Base-by-base conservation (phyloP, 2,113 vertebrate genomes). In the Phyllostomus discolor region DNA sequence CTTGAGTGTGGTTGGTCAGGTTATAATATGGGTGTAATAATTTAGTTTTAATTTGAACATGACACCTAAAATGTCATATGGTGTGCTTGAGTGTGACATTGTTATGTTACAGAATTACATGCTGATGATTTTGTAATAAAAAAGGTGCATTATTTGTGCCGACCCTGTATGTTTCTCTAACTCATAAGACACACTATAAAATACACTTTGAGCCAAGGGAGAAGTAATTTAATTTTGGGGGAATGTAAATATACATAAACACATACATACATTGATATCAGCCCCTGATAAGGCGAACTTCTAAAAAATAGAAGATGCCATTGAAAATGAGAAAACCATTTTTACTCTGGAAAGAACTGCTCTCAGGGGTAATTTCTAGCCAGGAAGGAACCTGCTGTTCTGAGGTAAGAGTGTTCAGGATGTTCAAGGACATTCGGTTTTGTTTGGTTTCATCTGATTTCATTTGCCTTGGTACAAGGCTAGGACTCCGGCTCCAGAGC, bases 271-370 rank as follows among this genome's bases (percentile, higher is more conserved):
- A 78, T 4, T 35, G 22, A 82, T 35, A 62, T 17, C 19, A 26
- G 17, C 54, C 72, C 5, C 16, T 95, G 88, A 62, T 20, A 7
- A 97, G 35, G 26, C 3, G 62, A 70, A 38, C 9, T 59, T 94
- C 93, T 43, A 73, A 84, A 48, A 95, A 94, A 76, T 8, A 69
- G n/a, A 86, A 95, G 91, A 79, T 69, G 46, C 10, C 16, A 73
- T 33, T 84, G 46, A 76, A 96, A 97, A 91, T 62, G 80, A 92
- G 84, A 90, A 94, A 64, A 59, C 3, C 33, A 24, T 52, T 95
- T 83, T 69, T 75, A 66, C 50, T 38, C 31, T 43, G 26, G n/a
- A 38, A 76, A 94, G 7, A 85, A 92, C 5, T 48, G 43, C 17
- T 90, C 7, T 89, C 5, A 54, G 19, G 3, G 28, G 38, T 69